Evolutionary conservation across 2,797 vertebrate species (phyloP).

Genomic region (Aselliscus stoliczkanus): DNA sequence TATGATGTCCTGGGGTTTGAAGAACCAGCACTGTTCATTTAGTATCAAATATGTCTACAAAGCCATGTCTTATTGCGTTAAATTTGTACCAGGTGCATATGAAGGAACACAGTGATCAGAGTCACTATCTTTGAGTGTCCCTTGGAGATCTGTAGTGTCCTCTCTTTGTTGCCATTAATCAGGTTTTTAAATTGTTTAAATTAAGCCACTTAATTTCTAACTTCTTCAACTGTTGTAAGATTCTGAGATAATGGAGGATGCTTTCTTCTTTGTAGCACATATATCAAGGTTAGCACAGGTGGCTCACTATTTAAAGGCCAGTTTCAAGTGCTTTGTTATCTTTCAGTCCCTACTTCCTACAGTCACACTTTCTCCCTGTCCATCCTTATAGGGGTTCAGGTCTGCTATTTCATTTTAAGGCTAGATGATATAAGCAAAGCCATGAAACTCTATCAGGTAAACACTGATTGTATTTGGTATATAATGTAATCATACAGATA

Average conservation of each 20-base stretch:
- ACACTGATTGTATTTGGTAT: not conserved
- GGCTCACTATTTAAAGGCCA: not conserved
- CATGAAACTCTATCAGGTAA: not conserved
- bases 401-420: not conserved
- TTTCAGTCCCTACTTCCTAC: not conserved
- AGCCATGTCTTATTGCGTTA: not conserved
- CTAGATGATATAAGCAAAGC: not conserved
- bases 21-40: not conserved
- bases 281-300: not conserved
- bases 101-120: too few species aligned
- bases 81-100: not conserved
- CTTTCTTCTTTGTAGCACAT: not conserved
- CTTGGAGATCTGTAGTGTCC: too few species aligned
- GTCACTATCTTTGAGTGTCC: too few species aligned
- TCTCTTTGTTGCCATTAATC: not conserved
- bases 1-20: accelerated
- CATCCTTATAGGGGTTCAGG: not conserved
- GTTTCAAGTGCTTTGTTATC: not conserved
- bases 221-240: not conserved
- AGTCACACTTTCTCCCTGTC: not conserved
- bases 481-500: not conserved
- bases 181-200: not conserved
- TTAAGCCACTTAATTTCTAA: not conserved
- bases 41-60: not conserved
- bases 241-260: not conserved